phyloP scores from a whole-genome alignment of 2,113 vertebrate genomes.

The Odobenus rosmarus region DNA sequence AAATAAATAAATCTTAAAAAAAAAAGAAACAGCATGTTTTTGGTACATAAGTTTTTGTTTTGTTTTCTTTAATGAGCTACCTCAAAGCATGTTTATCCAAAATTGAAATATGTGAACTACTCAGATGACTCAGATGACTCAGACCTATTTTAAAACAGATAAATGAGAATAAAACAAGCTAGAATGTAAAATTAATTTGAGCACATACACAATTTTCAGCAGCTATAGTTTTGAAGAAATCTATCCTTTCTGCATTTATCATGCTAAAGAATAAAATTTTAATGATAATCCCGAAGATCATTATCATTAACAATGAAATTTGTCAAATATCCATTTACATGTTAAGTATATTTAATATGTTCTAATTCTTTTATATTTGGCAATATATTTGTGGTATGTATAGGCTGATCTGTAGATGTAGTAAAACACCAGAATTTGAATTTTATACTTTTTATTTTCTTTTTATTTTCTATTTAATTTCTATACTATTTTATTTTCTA shows the following conservation, averaged over 20 bases:
- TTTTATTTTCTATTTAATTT: neutral
- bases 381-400: neutral
- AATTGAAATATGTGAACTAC: neutral
- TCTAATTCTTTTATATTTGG: neutral
- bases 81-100: slow-evolving; percentile 28
- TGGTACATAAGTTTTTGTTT: neutral
- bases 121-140: neutral
- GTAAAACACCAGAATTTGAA: neutral
- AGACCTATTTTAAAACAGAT: neutral
- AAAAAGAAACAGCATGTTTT: neutral
- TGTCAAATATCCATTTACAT: neutral
- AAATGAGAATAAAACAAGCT: neutral
- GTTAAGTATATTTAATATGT: neutral
- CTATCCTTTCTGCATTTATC: neutral
- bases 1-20: too few relatives aligned
- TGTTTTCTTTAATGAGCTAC: slow-evolving; percentile 1
- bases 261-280: neutral
- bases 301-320: neutral
- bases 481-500: too few relatives aligned
- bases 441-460: neutral
- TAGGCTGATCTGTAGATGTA: neutral
- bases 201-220: neutral
- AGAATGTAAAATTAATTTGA: slow-evolving; percentile 13
- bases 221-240: slow-evolving; percentile 9
- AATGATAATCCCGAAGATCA: neutral